Conservation (phyloP, 2,113 vertebrate species). For the Scomber colias region DNA sequence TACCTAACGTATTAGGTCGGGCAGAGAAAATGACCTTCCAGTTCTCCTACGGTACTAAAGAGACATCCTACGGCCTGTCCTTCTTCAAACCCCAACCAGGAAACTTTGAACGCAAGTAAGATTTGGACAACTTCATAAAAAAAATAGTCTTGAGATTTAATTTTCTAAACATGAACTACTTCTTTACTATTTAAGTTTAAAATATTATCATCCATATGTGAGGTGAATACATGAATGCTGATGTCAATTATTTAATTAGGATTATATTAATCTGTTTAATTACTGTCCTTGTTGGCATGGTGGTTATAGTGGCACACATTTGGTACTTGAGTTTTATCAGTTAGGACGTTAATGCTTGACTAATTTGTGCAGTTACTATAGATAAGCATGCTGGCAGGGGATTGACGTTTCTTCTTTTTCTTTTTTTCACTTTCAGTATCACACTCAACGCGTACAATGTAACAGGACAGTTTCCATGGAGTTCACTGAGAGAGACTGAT, state of each 20-base stretch:
- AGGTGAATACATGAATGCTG: no score
- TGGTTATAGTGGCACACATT: background rate
- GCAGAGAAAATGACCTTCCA: conserved; percentile 97
- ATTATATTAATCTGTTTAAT: no score
- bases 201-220: no score
- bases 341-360: background rate
- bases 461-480: conserved; percentile 98
- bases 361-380: background rate
- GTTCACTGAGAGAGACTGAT: conserved; percentile 96
- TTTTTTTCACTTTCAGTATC: conserved; percentile 83
- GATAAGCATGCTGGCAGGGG: background rate
- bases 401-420: background rate
- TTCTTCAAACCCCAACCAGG: conserved; percentile 97
- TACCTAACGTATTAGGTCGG: conserved; percentile 94
- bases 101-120: conserved; percentile 94
- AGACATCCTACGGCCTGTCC: conserved; percentile 96
- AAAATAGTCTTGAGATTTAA: background rate
- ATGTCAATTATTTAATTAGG: no score
- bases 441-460: conserved; percentile 94
- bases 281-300: background rate
- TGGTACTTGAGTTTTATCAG: background rate
- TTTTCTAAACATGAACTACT: background rate
- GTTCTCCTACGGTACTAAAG: conserved; percentile 98
- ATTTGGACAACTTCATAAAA: background rate
- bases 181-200: background rate